Evolutionary conservation across 2,113 vertebrate genomes (phyloP).

Genomic region (Nothobranchius furzeri): DNA sequence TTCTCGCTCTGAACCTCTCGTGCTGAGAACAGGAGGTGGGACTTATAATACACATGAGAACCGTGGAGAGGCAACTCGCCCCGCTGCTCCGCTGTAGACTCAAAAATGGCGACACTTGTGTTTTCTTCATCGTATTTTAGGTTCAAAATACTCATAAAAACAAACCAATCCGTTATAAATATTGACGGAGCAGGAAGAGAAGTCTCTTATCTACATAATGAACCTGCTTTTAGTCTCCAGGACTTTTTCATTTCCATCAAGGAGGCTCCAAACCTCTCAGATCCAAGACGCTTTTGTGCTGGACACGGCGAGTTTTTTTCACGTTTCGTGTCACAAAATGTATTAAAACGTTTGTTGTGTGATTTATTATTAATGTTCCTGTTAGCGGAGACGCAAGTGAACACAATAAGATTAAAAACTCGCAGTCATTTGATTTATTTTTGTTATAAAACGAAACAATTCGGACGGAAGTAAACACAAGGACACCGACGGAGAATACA

Average conservation of each 20-base stretch:
- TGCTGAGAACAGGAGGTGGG: not conserved
- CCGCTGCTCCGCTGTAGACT: slow-evolving; percentile 5
- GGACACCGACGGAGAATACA: no score
- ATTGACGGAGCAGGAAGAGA: not conserved
- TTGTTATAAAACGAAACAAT: no score
- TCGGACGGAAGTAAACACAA: no score
- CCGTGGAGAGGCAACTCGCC: slow-evolving; percentile 12
- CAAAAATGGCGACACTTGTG: slow-evolving; percentile 12
- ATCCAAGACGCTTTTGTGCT: not conserved
- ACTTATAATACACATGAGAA: slow-evolving; percentile 16
- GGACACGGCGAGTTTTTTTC: slow-evolving; percentile 5
- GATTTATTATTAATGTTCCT: no score
- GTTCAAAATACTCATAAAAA: not conserved
- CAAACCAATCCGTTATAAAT: not conserved
- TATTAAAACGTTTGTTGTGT: not conserved
- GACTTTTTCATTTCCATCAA: not conserved
- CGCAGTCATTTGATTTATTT: no score
- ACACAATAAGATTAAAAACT: not conserved
- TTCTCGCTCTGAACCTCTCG: not conserved
- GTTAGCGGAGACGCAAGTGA: slow-evolving; percentile 7
- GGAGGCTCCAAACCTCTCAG: slow-evolving; percentile 15
- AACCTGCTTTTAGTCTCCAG: not conserved
- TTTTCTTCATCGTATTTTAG: slow-evolving; percentile 14
- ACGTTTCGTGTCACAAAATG: slow-evolving; percentile 14
- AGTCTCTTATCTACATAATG: not conserved